Evolutionary conservation across 1,140 invertebrate genomes (phyloP), one percentile per base, ranked within the genome.

Genomic region (Pectinophora gossypiella): DNA sequence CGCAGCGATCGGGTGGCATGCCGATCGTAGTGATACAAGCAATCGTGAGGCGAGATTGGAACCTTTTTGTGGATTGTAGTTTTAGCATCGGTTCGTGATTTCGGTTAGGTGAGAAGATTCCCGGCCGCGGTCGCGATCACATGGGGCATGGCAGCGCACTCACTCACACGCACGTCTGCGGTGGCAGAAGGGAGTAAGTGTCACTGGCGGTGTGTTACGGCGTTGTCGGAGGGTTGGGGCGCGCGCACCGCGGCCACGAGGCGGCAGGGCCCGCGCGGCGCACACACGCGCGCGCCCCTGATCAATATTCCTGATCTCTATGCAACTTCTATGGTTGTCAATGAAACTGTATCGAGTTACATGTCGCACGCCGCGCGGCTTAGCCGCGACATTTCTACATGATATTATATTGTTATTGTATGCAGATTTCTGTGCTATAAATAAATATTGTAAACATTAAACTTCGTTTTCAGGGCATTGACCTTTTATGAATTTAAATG

Each of bases 301-400:
- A 86, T 86, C 83, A 82, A 85, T 86, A 86, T 80, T 78, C 77
- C 68, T 67, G 55, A 72, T 73, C 66, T 59, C 61, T 21, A 65
- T 76, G 69, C 70, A 73, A 84, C 61, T 68, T 75, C 79, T 65
- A 72, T 68, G 64, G 52, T 53, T 54, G 43, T 60, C 56, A 61
- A 60, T 60, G 54, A 56, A 51, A 56, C 55, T 47, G 48, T 43
- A 1, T 32, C n/a, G 9, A 7, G 27, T 32, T n/a, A n/a, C n/a
- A n/a, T n/a, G n/a, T 32, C 27, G 27, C 9, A 9, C n/a, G n/a
- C n/a, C 27, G n/a, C 27, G 27, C 27, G 27, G n/a, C 27, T 32
- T 32, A 32, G n/a, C 27, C 9, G 6, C 27, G 27, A 9, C 9
- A 32, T 9, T 32, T 32, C 27, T 10, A 4, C 22, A 12, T 32